Base-by-base conservation (phyloP, 2,797 vertebrate genomes). In the Anabas testudineus region DNA sequence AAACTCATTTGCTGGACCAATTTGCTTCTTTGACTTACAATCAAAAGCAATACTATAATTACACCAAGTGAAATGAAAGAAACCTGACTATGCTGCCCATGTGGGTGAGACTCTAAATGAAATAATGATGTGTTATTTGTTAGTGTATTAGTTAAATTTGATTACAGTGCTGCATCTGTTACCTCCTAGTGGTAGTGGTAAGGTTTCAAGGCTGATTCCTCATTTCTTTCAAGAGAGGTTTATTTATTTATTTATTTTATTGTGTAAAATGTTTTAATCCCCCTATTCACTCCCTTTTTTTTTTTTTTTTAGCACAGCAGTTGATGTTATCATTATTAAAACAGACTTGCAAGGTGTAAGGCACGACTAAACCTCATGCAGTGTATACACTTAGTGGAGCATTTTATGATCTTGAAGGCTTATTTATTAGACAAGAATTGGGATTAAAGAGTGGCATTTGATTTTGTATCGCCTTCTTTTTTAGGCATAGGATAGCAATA, bases 81-180 rank as follows among this genome's bases (percentile, higher is more conserved):
- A 41, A 55, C 37, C 15, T 28, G 54, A 39, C 28, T 24, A 32
- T 66, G 22, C 46, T 54, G 54, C 55, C 48, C 39, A 54, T 63
- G 54, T 61, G 70, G 39, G 22, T 57, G 26, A 37, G 19, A 67
- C 49, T 63, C 16, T 30, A 37, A 69, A 56, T 51, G 13, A 54
- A 55, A 46, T 39, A 59, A 49, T 32, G 42, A 70, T 57, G 7
- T 16, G 3, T 36, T 34, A 61, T 71, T 68, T 62, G 36, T 45
- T 56, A 26, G 34, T 2, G 1, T 22, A 46, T 71, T 64, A 46
- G 26, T 62, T 54, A 37, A 30, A 66, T 72, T 72, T n/a, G 19
- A 67, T 70, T 43, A 54, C 51, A 60, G 6, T 28, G 15, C 15
- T 21, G 8, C 41, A 72, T 64, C 66, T 74, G 62, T 49, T 39